Conservation (phyloP, 2,797 vertebrate species). For the Chloroceryle inda region DNA sequence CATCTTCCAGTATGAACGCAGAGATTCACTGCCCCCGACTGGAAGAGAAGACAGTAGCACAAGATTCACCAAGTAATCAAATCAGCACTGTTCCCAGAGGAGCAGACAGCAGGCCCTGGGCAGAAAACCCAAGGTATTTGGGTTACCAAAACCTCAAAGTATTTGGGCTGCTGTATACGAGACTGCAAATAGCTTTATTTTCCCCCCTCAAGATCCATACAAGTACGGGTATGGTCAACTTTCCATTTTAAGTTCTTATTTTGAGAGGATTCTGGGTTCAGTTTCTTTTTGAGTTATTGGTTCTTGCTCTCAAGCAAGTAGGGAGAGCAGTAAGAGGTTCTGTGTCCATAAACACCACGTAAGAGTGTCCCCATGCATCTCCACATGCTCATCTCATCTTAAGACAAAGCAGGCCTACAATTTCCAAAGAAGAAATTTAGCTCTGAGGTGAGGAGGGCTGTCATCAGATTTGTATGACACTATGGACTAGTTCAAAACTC, state of each 20-base stretch:
- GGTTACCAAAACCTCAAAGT: neutral
- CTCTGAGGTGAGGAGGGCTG: neutral
- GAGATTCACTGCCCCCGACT: conserved; percentile 91
- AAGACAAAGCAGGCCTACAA: neutral
- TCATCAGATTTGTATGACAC: neutral
- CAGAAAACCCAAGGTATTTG: neutral
- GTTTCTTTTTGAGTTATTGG: neutral
- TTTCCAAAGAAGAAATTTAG: neutral
- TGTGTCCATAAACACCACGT: neutral
- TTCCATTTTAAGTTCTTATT: neutral
- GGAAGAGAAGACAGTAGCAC: conserved; percentile 46
- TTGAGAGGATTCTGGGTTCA: neutral
- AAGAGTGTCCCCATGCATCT: neutral
- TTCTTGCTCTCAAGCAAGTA: neutral
- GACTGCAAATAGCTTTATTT: neutral
- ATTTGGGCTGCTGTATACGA: neutral
- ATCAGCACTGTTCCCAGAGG: neutral
- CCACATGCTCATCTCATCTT: neutral
- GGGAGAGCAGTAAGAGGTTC: neutral
- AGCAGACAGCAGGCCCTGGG: neutral
- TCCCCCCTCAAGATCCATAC: neutral
- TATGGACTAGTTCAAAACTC: neutral
- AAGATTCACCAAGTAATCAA: neutral
- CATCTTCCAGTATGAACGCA: conserved; percentile 88
- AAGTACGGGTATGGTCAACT: neutral